Evolutionary conservation across 2,888 invertebrate genomes (phyloP), one percentile per base, ranked within the genome.

Genomic region (Melitaea athalia): DNA sequence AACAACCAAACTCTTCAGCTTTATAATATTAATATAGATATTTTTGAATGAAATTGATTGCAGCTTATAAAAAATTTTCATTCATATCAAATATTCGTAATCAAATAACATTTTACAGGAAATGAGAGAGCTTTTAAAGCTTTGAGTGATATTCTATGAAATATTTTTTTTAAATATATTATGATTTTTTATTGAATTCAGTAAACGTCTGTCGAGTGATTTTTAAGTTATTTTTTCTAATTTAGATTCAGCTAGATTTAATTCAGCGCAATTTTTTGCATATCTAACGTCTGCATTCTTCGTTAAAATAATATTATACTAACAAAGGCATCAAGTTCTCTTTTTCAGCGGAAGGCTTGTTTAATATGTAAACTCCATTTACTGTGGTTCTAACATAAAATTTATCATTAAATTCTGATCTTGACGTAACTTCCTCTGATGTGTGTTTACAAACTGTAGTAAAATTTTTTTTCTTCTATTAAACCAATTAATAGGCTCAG

Each of bases 241-340:
- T 5, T 47, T 47, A 11, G 5, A n/a, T 49, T 49, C n/a, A 14
- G 45, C 45, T 45, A 14, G 45, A 45, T 52, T 31, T 14, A 24
- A 33, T n/a, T n/a, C 33, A 55, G 31, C 14, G 5, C 53, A 6
- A 33, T 31, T 33, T 14, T 31, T 7, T 6, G 33, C 31, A 55
- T 14, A n/a, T 33, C 33, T 55, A 31, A 31, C 14, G 33, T 7
- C 33, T 55, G 33, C 31, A n/a, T 31, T 55, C 7, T 55, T 55
- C 31, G 33, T 14, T 31, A 55, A 55, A 55, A 55, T 33, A 55
- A 55, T 55, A 12, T 55, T 55, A 55, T 55, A 50, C 42, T 17
- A 55, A 33, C 53, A 63, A 43, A 47, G 45, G n/a, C 15, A 24
- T 59, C 42, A 50, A 42, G 47, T 64, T 59, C 59, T 64, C 59